Base-by-base conservation (phyloP, 2,888 invertebrate species). In the Argyresthia goedartella region DNA sequence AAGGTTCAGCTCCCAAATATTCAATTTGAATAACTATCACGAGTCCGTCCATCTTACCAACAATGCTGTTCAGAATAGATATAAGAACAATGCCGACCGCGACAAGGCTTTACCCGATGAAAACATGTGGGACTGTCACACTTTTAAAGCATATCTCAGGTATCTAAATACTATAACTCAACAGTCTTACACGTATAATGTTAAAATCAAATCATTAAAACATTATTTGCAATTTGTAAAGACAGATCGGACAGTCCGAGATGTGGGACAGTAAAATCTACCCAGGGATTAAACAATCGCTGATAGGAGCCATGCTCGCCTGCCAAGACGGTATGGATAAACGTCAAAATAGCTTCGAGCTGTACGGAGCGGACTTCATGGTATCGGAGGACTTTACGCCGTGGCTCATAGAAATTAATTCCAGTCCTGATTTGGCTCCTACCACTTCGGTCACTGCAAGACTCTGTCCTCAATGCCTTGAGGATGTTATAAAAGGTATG, bases 341-440 rank as follows among this genome's bases (percentile, higher is more conserved):
- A 43, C 79, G 92, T 50, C 86, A 82, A 64, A 95, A 95, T 61
- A 95, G 96, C 51, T 98, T 96, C 79, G 97, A 97, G 76, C 78
- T 98, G 16, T 98, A 96, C 64, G 98, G 98, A 13, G 97, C 97
- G 0, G 98, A 98, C 77, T 98, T 98, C 69, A 96, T 98, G 94
- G 81, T 98, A 54, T 93, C 94, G 47, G 94, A 96, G 53, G 93
- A 94, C 64, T 93, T 92, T 62, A 91, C 91, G 35, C 96, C 97
- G 0, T 97, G 97, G 96, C 88, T 98, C 1, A 93, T 98, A 59
- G 98, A 98, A 79, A 96, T 98, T 59, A 98, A 98, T 74, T 95
- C 95, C 8, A 95, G 96, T 76, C 97, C 98, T 0, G 95, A 96
- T 79, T 89, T 98, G 86, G 94, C 95, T 11, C 91, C 93, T n/a